Evolutionary conservation across 1,140 invertebrate genomes (phyloP), one percentile per base, ranked within the genome.

Genomic region (Drosophila kurseongensis): DNA sequence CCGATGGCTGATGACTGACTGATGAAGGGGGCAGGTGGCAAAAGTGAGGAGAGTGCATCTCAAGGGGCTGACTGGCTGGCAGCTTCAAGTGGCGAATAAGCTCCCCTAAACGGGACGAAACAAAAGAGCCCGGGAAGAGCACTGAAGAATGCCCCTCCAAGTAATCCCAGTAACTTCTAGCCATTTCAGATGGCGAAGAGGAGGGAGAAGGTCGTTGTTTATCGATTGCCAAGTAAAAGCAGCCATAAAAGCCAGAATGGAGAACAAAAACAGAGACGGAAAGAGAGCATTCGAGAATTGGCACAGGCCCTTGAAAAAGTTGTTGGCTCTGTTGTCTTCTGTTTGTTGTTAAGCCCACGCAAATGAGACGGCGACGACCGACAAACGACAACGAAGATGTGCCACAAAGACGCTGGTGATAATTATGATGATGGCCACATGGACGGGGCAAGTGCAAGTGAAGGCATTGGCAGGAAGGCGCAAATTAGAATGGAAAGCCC

Each of bases 281-380:
- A 75, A 75, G 56, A 81, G 60, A 71, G 73, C 65, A 69, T 23
- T 45, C 58, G 50, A 62, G 67, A 86, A 86, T 88, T 86, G 82
- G 82, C 83, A 86, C 82, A 86, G 82, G 82, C 82, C 82, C 82
- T 86, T 86, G 82, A 86, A 86, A 88, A 76, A 51, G 67, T 51
- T 51, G 48, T 29, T 51, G 47, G 12, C 47, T 63, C 36, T 51
- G 61, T 47, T 47, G 23, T 50, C 45, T 47, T 12, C 27, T 61
- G 27, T 62, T 35, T 47, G 12, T 61, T 62, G 44, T 71, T 59
- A 75, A 73, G 75, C 82, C 83, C 83, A 86, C 82, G 83, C 82
- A 76, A 88, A 82, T 82, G 75, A 73, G 61, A 41, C 61, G 45
- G 41, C 58, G 23, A 42, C 59, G 61, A 50, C 50, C 52, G 48